Percentiles rank a stretch among this genome's conserved stretches.
These are phyloP conservation scores for Isoperla grammatica DNA, from an alignment of 2,888 invertebrate species.

Conservation along the genomic window DNA sequence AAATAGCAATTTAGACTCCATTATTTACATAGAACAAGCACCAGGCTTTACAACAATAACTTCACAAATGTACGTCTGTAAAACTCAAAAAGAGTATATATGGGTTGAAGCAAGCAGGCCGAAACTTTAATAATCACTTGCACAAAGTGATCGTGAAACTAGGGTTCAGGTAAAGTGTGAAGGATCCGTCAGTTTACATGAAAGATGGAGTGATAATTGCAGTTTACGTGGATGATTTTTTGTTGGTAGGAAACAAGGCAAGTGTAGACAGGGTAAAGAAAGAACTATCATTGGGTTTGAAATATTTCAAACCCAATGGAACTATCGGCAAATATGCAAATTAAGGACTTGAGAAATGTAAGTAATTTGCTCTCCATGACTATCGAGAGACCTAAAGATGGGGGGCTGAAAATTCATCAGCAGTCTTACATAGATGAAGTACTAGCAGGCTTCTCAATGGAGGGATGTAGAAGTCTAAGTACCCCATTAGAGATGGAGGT, in stretches of 20 bases:
- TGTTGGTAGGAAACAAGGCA: background rate
- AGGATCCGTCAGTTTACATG: slow-evolving; percentile 10
- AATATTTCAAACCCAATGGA: background rate
- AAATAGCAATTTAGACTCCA: slow-evolving; percentile 6
- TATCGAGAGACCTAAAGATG: background rate
- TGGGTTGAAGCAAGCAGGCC: slow-evolving; percentile 2
- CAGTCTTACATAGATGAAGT: background rate
- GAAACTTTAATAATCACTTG: slow-evolving; percentile 10
- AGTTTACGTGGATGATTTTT: slow-evolving; percentile 1
- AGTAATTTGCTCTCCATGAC: background rate
- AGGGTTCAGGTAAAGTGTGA: slow-evolving; percentile 5
- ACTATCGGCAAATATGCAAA: background rate
- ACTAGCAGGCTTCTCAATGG: background rate
- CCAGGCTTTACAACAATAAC: slow-evolving; percentile 4
- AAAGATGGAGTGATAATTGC: slow-evolving; percentile 2
- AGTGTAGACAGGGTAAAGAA: background rate
- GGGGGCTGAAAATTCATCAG: background rate
- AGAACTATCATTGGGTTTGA: no score
- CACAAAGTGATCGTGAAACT: slow-evolving; percentile 5
- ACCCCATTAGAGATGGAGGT: background rate
- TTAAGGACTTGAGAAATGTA: background rate
- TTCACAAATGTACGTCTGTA: background rate
- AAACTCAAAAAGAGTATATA: slow-evolving; percentile 12
- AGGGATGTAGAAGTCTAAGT: background rate
- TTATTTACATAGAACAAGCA: slow-evolving; percentile 16